A percentile compares a stretch with the other conserved stretches of the same genome.
Evolutionary conservation across 2,888 invertebrate species (phyloP).

Genomic region (Pollenia labialis): DNA sequence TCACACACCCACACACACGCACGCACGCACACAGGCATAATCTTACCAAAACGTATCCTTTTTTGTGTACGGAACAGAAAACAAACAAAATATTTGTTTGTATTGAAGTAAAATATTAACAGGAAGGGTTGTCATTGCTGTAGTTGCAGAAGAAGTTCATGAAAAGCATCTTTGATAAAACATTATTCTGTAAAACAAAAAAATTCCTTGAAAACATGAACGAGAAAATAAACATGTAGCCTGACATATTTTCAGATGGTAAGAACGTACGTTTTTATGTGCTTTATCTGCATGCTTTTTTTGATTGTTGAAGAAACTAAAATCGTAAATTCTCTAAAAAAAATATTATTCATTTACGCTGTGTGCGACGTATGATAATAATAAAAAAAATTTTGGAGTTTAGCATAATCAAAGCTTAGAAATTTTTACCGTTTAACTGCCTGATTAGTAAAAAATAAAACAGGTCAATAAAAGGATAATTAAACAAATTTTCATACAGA

Average conservation of each 20-base stretch:
- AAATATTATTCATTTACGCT: background rate
- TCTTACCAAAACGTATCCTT: background rate
- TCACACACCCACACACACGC: background rate
- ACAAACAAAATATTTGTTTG: conserved; percentile 14
- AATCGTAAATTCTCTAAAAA: conserved; percentile 1
- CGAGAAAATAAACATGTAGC: conserved; percentile 3
- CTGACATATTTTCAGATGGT: conserved; percentile 22
- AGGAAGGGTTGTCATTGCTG: background rate
- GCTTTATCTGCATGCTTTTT: background rate
- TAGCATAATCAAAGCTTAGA: background rate
- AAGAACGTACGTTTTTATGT: background rate
- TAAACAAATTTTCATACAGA: too few relatives aligned
- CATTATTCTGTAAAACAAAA: conserved; percentile 35
- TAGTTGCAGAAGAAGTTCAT: conserved; percentile 43
- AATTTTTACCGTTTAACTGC: too few relatives aligned
- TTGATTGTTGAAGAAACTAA: background rate
- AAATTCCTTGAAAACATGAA: conserved; percentile 46
- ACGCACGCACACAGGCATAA: background rate
- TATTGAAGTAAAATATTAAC: conserved; percentile 14
- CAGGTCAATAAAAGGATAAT: too few relatives aligned
- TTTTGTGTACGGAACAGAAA: background rate
- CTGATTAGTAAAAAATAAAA: too few relatives aligned
- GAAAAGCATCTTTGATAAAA: conserved; percentile 50
- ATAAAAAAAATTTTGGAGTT: background rate
- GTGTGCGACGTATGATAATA: background rate